Base-by-base conservation (phyloP, 2,797 vertebrate species). In the Luscinia luscinia region DNA sequence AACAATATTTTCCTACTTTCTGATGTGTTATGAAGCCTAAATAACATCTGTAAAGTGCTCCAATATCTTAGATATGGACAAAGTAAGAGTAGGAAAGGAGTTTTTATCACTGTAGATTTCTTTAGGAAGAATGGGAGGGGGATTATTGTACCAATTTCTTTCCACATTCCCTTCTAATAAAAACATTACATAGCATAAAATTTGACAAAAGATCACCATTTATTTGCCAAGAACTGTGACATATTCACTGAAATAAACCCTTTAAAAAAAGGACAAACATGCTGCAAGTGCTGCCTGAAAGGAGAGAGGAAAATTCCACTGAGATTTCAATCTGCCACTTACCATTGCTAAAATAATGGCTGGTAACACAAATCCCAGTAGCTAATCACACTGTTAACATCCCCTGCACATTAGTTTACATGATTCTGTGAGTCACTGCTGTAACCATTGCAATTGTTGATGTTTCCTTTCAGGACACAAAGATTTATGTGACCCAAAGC, bases 261-360 rank as follows among this genome's bases (percentile, higher is more conserved):
- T 89, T 94, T 48, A 79, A 67, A 88, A 88, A 73, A 23, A 34
- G 66, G 57, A 67, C 9, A 5, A 6, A 24, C 46, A 41, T 11
- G n/a, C 81, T 95, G 70, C 69, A 87, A 84, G 63, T 2, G 0
- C 57, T 90, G 87, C 84, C 92, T 94, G 76, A 62, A 92, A 91
- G 85, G 91, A 90, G 89, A 95, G 93, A 87, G 89, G 90, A 97
- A 96, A 97, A 96, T 95, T 95, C 75, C 67, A 74, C 84, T 67
- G 49, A 89, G 74, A 96, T 95, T 93, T 96, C 93, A 95, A 96
- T 93, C 93, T 93, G 90, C 83, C 72, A 69, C 48, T 96, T 93
- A 82, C 32, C 26, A 40, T n/a, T 64, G 45, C 94, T 92, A 87
- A 88, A 94, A 94, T 87, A 91, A 91, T 1, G 5, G 70, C 87